Conservation (phyloP, 2,797 vertebrate genomes). For the Siniperca undulata region DNA sequence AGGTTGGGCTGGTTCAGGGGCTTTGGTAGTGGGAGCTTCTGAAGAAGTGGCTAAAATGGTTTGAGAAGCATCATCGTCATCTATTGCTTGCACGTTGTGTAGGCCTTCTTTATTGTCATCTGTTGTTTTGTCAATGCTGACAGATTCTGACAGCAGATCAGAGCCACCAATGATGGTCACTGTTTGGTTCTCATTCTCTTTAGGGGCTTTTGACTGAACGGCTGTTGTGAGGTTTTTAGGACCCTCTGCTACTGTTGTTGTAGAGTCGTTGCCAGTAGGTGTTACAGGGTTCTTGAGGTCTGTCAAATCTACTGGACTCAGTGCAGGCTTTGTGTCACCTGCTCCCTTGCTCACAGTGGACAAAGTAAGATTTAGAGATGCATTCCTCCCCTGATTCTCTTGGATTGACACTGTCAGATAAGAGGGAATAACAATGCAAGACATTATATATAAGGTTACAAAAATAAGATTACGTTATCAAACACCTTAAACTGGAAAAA, state of each 20-base stretch:
- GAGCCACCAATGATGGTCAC: background rate
- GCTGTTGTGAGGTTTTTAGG: rapidly evolving
- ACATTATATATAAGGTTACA: background rate
- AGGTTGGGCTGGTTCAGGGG: background rate
- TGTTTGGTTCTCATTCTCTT: rapidly evolving
- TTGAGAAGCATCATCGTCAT: background rate
- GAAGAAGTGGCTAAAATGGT: rapidly evolving
- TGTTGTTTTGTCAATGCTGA: rapidly evolving
- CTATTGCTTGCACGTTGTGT: rapidly evolving
- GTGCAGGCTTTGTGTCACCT: rapidly evolving
- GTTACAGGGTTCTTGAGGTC: rapidly evolving
- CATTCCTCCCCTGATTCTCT: rapidly evolving
- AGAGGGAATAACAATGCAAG: background rate
- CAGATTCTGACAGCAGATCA: rapidly evolving
- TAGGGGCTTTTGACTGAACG: rapidly evolving
- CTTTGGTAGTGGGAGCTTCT: background rate
- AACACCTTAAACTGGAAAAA: no score
- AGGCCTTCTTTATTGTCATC: rapidly evolving
- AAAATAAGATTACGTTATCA: background rate
- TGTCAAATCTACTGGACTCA: rapidly evolving
- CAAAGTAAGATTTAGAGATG: background rate
- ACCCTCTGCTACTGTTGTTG: background rate
- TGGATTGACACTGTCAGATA: rapidly evolving
- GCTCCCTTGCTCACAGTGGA: rapidly evolving
- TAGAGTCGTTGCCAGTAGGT: rapidly evolving